Base-by-base conservation (phyloP, 2,113 vertebrate genomes). In the Perognathus longimembris region DNA sequence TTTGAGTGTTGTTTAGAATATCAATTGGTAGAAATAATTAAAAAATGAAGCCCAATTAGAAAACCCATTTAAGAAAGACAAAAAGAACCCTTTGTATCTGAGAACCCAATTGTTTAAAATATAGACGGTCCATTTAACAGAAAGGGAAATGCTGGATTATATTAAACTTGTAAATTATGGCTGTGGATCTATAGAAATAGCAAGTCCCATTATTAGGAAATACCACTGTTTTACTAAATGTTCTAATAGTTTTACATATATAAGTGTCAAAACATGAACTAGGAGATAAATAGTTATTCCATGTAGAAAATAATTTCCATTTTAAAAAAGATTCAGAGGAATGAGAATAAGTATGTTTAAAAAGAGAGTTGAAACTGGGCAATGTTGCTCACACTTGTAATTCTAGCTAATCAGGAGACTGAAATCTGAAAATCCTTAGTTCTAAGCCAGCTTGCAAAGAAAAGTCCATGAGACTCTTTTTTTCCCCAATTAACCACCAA, bases 101-200 rank as follows among this genome's bases (percentile, higher is more conserved):
- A 88, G 4, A n/a, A 71, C 38, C 50, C 71, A 32, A 4, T 61
- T 40, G 5, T 59, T 38, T 67, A 17, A 85, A 92, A 74, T 59
- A 78, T 9, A 83, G 1, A 74, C 24, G 76, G 92, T 22, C 42
- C 30, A 34, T 26, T 71, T 6, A 77, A 88, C 18, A 21, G 26
- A 40, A 7, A 36, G 9, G 54, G 20, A 85, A 88, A 88, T 61
- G 18, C 20, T 83, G 71, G 85, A 2, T 57, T 76, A 18, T n/a
- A 82, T 85, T 91, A 86, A 90, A 96, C 38, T 79, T 83, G 79
- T 34, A 90, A 82, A 86, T 28, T 45, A 40, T 45, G 14, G n/a
- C 17, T 64, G 6, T 32, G 67, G 57, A 69, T 54, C 12, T 45
- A 2, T 45, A 85, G 40, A 32, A 6, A 75, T 75, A 94, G 30